Evolutionary conservation across 2,888 invertebrate species (phyloP).

Genomic region (Oligia strigilis): DNA sequence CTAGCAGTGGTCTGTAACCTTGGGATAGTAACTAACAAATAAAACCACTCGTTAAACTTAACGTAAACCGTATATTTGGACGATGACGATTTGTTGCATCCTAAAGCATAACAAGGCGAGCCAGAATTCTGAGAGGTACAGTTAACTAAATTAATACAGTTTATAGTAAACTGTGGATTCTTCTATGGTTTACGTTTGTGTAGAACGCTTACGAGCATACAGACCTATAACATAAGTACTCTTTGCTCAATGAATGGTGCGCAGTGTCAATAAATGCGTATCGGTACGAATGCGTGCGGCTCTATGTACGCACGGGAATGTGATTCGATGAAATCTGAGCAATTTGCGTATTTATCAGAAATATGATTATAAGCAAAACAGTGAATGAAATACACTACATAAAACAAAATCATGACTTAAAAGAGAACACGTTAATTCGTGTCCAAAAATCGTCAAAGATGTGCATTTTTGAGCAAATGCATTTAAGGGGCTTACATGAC

Average conservation of each 20-base stretch:
- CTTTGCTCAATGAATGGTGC: not conserved
- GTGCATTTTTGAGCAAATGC: constrained; percentile 14
- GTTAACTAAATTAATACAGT: not conserved
- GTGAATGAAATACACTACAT: not conserved
- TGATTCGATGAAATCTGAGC: not conserved
- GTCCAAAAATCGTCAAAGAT: not conserved
- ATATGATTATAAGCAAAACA: not conserved
- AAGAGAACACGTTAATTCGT: too few relatives aligned
- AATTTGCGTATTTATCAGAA: not conserved
- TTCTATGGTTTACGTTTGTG: not conserved
- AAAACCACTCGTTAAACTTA: constrained; percentile 47
- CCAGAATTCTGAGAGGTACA: constrained; percentile 1
- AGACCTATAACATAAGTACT: not conserved
- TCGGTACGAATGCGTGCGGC: constrained; percentile 42
- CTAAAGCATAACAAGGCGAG: constrained; percentile 32
- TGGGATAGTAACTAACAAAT: constrained; percentile 26
- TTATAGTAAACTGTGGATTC: not conserved
- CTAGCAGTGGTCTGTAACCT: constrained; percentile 7
- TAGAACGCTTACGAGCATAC: not conserved
- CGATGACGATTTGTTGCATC: constrained; percentile 5
- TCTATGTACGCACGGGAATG: not conserved
- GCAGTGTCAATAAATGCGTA: constrained; percentile 48
- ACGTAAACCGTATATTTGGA: constrained; percentile 52
- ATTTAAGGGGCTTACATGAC: not conserved
- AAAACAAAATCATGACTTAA: not conserved